Evolutionary conservation across 2,888 invertebrate species (phyloP).

Genomic region (Trilocha varians): DNA sequence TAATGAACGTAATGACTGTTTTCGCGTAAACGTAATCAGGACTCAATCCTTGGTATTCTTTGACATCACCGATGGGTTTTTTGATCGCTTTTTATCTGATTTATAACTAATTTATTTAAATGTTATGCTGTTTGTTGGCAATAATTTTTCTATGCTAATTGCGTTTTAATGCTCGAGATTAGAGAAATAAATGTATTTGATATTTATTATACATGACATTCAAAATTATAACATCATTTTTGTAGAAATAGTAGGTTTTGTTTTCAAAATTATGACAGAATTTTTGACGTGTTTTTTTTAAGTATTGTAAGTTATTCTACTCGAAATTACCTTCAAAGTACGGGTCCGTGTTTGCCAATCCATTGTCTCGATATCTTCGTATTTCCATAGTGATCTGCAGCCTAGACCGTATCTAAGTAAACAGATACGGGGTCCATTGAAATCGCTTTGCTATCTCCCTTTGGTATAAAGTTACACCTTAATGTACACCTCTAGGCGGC

Average conservation of each 20-base stretch:
- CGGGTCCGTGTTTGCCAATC: not conserved
- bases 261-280: too few species aligned
- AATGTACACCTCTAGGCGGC: conserved; percentile 43
- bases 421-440: conserved; percentile 7
- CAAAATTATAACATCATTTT: too few species aligned
- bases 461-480: conserved; percentile 46
- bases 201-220: too few species aligned
- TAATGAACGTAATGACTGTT: conserved; percentile 21
- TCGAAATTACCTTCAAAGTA: too few species aligned
- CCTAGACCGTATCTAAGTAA: conserved; percentile 8
- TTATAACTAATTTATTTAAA: not conserved
- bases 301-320: too few species aligned
- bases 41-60: not conserved
- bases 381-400: not conserved
- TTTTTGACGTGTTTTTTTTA: too few species aligned
- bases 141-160: not conserved
- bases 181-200: too few species aligned
- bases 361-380: not conserved
- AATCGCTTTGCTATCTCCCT: conserved; percentile 7
- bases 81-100: not conserved
- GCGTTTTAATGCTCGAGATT: too few species aligned
- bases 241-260: too few species aligned
- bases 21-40: not conserved
- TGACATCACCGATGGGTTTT: not conserved
- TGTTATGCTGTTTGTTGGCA: not conserved